Conservation (phyloP, 2,113 vertebrate species). For the Melanostigma gelatinosum region DNA sequence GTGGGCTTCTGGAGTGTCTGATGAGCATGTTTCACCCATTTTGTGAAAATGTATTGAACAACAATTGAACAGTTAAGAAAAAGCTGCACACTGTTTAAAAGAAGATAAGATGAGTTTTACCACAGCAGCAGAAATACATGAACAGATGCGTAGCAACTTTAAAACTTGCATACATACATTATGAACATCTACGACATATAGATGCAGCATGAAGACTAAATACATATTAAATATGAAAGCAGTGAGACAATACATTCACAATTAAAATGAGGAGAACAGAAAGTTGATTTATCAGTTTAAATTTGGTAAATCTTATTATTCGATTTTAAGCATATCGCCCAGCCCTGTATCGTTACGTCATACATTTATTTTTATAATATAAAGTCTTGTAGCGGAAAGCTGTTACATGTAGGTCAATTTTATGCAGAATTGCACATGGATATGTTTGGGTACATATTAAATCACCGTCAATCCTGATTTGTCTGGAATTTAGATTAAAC, state of each 20-base stretch:
- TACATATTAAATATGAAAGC: not conserved
- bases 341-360: not conserved
- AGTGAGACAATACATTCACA: too few relatives aligned
- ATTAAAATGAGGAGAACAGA: not conserved
- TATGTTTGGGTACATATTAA: slow-evolving; percentile 50
- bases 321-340: not conserved
- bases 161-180: not conserved
- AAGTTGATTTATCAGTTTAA: not conserved
- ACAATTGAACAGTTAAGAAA: not conserved
- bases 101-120: not conserved
- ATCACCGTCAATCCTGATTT: slow-evolving; percentile 56
- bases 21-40: not conserved
- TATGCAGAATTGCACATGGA: slow-evolving; percentile 24
- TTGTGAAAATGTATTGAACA: not conserved
- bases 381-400: not conserved
- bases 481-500: slow-evolving; percentile 69
- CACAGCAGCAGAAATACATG: not conserved
- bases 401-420: slow-evolving; percentile 30
- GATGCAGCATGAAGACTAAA: not conserved
- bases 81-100: not conserved
- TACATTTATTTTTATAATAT: not conserved
- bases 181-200: not conserved
- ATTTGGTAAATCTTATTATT: not conserved
- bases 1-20: not conserved
- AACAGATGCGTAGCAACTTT: not conserved